Evolutionary conservation across 1,140 invertebrate genomes (phyloP), one percentile per base, ranked within the genome.

Genomic region (Drosophila mojavensis): DNA sequence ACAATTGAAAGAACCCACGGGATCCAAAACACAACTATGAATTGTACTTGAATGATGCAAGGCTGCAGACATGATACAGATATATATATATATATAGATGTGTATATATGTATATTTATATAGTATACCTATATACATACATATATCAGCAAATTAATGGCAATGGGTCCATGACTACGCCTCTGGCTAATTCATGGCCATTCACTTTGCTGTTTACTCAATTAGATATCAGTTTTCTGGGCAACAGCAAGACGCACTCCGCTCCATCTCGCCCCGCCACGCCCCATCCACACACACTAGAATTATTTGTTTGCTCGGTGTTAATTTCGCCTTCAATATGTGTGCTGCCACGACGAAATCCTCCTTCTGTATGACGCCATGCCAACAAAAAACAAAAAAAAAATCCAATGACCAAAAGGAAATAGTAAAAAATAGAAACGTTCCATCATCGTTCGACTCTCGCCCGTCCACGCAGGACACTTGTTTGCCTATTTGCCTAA

Each of bases 191-290:
- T 77, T 74, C 63, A 78, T 75, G 75, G 47, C 55, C 59, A 78
- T 76, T 76, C 65, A 64, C 61, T 58, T 45, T n/a, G 15, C 17
- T 85, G 82, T 85, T 85, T 85, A 81, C 83, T 72, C 83, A 82
- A 82, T 86, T 82, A 76, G 71, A 84, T 82, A 85, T 85, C 82
- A 82, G 79, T 64, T 86, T 88, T 79, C 79, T 48, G 66, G 65
- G 54, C 58, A 45, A 54, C 39, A 41, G 51, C 36, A 36, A 3
- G 7, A 7, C 33, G 11, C 36, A 47, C 43, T 50, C 13, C 9
- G 1, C 47, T 6, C 17, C 47, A 4, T 17, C 47, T 17, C 47
- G 17, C 17, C 47, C 4, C 20, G 9, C 58, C 61, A 51, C 33
- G 28, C 26, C 9, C 67, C 33, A 50, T 45, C 33, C 45, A 58